Evolutionary conservation across 2,113 vertebrate species (phyloP).

Genomic region (Mystacornis crossleyi): DNA sequence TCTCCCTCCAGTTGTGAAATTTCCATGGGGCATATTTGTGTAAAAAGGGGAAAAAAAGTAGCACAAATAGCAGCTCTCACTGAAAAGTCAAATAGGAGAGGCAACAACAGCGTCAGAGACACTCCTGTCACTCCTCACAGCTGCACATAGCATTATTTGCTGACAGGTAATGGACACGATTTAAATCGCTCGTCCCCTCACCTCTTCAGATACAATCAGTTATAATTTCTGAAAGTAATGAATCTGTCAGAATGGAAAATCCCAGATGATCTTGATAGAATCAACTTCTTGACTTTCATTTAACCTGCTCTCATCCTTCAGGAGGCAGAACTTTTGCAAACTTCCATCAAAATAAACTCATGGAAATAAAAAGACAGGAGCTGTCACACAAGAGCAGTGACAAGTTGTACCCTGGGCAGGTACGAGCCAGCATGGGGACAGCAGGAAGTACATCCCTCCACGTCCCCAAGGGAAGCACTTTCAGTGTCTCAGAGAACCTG

Average conservation of each 20-base stretch:
- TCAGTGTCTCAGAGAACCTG: not conserved
- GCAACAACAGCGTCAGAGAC: not conserved
- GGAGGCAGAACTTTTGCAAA: not conserved
- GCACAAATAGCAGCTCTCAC: not conserved
- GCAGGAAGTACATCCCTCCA: rapidly evolving
- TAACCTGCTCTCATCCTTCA: conserved; percentile 53
- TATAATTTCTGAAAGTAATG: conserved; percentile 66
- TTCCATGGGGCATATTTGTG: not conserved
- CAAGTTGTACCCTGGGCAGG: not conserved
- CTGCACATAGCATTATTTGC: not conserved
- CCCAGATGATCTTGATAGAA: conserved; percentile 38
- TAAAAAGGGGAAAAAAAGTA: not conserved
- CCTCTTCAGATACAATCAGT: conserved; percentile 56
- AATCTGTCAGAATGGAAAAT: conserved; percentile 47
- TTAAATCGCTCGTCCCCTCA: conserved; percentile 21
- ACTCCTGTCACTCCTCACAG: not conserved
- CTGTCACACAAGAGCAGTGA: rapidly evolving
- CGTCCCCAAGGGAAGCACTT: rapidly evolving
- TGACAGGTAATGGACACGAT: conserved; percentile 50
- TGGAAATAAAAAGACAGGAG: rapidly evolving
- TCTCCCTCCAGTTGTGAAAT: not conserved
- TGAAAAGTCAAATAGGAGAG: not conserved
- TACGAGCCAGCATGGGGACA: not conserved
- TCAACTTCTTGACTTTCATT: conserved; percentile 53
- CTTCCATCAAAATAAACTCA: not conserved